Percentiles rank a stretch among this genome's conserved stretches.
Evolutionary conservation across 2,888 invertebrate species (phyloP).

Genomic region (Campoletis raptor): DNA sequence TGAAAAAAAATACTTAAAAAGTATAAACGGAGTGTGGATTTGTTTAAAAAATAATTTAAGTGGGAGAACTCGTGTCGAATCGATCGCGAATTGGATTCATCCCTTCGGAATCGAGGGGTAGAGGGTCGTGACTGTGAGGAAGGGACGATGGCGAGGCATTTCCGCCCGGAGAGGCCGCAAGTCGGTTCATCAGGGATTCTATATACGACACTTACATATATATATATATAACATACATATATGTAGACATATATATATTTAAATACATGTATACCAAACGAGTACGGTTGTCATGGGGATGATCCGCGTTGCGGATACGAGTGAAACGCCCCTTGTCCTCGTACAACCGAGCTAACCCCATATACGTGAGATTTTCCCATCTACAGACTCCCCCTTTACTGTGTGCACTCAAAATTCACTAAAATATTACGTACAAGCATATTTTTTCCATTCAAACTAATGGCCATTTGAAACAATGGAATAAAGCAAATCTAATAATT

Average conservation of each 20-base stretch:
- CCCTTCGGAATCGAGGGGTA: slow-evolving; percentile 43
- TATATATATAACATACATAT: not conserved
- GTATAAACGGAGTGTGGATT: not conserved
- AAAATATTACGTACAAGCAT: not conserved
- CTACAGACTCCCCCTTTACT: not conserved
- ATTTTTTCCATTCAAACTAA: not conserved
- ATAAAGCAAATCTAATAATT: not conserved
- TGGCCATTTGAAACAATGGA: not conserved
- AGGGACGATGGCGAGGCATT: slow-evolving; percentile 61
- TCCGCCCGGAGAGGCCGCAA: slow-evolving; percentile 68
- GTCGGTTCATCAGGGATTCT: slow-evolving; percentile 76
- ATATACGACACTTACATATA: not conserved
- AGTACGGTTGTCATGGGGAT: slow-evolving; percentile 81
- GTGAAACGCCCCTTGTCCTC: slow-evolving; percentile 63
- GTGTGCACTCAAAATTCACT: not conserved
- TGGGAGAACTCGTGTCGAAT: slow-evolving; percentile 40
- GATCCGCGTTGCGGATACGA: slow-evolving; percentile 66
- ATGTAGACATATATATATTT: slow-evolving; percentile 4
- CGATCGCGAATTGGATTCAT: slow-evolving; percentile 62
- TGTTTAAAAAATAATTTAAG: not conserved
- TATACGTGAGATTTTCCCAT: slow-evolving; percentile 16
- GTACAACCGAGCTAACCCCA: slow-evolving; percentile 41
- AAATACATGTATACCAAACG: slow-evolving; percentile 44
- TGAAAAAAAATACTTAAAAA: not conserved
- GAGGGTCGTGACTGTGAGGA: slow-evolving; percentile 21